These are phyloP conservation scores for Protonibea diacanthus DNA, from an alignment of 2,797 vertebrate species.

Conservation along the genomic window DNA sequence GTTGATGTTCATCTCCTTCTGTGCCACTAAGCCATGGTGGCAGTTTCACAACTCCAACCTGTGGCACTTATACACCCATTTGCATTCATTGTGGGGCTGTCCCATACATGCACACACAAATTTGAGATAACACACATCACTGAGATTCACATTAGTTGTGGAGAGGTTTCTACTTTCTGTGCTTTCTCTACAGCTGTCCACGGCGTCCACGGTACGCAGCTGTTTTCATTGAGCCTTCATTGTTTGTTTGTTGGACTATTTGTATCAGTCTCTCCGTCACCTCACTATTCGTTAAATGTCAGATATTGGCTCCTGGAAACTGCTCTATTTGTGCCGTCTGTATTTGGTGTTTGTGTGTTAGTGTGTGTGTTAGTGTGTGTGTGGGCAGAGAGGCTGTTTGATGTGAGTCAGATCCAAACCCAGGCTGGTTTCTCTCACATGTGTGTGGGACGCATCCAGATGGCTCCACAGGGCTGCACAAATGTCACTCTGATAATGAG, in stretches of 20 bases:
- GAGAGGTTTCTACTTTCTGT: constrained; percentile 8
- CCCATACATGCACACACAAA: constrained; percentile 45
- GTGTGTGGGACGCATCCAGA: constrained; percentile 89
- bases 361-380: constrained; percentile 67
- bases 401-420: constrained; percentile 87
- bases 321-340: constrained; percentile 77
- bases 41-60: constrained; percentile 75
- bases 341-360: constrained; percentile 71
- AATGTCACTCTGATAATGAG: constrained; percentile 89
- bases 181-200: constrained; percentile 17
- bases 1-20: constrained; percentile 18
- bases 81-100: constrained; percentile 58
- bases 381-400: constrained; percentile 86
- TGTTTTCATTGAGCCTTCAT: constrained; percentile 37
- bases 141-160: background rate
- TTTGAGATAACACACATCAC: constrained; percentile 18
- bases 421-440: constrained; percentile 85
- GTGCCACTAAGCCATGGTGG: constrained; percentile 29
- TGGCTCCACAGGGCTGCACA: constrained; percentile 86
- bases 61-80: constrained; percentile 39
- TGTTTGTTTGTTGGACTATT: constrained; percentile 57
- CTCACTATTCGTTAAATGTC: constrained; percentile 84
- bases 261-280: constrained; percentile 63
- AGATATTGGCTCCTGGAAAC: constrained; percentile 85
- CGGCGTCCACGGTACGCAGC: constrained; percentile 6